A percentile compares a stretch with the other conserved stretches of the same genome.
These are phyloP conservation scores for Hypena proboscidalis DNA, from an alignment of 2,888 invertebrate species.

Conservation along the genomic window DNA sequence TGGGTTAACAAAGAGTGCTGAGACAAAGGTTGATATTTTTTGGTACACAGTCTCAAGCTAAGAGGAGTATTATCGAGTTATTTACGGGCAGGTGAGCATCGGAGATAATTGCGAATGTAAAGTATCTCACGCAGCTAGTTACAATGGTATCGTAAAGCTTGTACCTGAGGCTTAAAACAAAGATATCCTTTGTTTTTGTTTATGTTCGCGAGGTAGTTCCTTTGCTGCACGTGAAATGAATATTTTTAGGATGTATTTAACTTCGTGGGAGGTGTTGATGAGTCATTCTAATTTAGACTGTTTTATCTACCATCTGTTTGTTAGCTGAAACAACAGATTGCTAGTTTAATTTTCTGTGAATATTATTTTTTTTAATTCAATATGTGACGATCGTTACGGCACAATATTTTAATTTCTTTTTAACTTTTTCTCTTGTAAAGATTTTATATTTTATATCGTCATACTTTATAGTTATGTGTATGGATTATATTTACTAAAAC, in stretches of 20 bases:
- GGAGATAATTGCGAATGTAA: conserved; percentile 48
- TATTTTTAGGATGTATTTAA: conserved; percentile 21
- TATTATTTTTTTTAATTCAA: conserved; percentile 25
- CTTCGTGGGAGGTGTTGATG: conserved; percentile 63
- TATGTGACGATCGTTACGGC: conserved; percentile 71
- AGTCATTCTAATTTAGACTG: conserved; percentile 11
- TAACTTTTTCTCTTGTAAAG: no score
- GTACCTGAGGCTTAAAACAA: conserved; percentile 74
- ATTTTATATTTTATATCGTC: no score
- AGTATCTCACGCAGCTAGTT: conserved; percentile 42
- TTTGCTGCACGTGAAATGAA: conserved; percentile 37
- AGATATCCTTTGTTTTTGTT: conserved; percentile 54
- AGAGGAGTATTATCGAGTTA: conserved; percentile 54
- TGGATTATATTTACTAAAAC: no score
- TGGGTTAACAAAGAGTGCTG: conserved; percentile 49
- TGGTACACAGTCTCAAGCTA: conserved; percentile 54
- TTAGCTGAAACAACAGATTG: conserved; percentile 60
- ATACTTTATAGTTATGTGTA: no score
- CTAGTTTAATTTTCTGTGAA: conserved; percentile 49
- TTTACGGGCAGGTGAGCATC: conserved; percentile 63
- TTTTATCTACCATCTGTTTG: conserved; percentile 20
- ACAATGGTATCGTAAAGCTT: conserved; percentile 50
- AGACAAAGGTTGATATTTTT: conserved; percentile 49
- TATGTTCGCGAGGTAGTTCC: conserved; percentile 40
- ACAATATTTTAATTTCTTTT: conserved; percentile 36